Percentiles rank a stretch among this genome's conserved stretches.
Conservation (phyloP, 2,797 vertebrate species). For the Malurus leucopterus region DNA sequence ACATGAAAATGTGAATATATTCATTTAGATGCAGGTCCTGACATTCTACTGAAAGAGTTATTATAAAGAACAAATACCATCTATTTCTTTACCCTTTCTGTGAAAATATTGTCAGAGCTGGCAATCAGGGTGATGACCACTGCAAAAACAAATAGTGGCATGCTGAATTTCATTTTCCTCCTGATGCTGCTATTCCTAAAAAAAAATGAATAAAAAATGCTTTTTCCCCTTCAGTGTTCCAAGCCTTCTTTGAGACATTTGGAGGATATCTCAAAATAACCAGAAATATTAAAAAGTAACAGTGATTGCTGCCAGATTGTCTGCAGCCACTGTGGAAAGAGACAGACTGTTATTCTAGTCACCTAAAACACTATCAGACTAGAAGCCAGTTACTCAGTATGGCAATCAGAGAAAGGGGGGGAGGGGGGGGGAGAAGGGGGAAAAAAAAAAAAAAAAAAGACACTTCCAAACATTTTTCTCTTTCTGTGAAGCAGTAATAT, state of each 20-base stretch:
- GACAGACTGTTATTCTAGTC: slow-evolving; percentile 61
- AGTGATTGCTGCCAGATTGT: slow-evolving; percentile 66
- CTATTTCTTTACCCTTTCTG: slow-evolving; percentile 58
- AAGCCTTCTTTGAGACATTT: slow-evolving; percentile 60
- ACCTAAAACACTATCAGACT: slow-evolving; percentile 56
- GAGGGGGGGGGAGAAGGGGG: accelerated
- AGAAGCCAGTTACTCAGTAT: slow-evolving; percentile 61
- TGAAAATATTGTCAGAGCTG: slow-evolving; percentile 65
- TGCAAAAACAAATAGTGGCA: slow-evolving; percentile 58
- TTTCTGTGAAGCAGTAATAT: neutral
- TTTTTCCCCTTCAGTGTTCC: slow-evolving; percentile 43
- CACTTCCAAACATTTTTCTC: neutral
- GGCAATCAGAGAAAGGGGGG: neutral
- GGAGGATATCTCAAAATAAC: slow-evolving; percentile 67
- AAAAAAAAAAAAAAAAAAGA: neutral
- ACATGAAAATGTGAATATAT: slow-evolving; percentile 42
- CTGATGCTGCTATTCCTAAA: slow-evolving; percentile 38
- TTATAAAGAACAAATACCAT: slow-evolving; percentile 63
- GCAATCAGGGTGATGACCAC: slow-evolving; percentile 62
- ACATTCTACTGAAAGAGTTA: slow-evolving; percentile 44
- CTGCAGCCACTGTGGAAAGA: slow-evolving; percentile 60
- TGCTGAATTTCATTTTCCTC: slow-evolving; percentile 47
- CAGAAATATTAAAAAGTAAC: slow-evolving; percentile 67
- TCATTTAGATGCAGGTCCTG: slow-evolving; percentile 51
- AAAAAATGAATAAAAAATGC: neutral